phyloP scores from a whole-genome alignment of 1,140 invertebrate genomes.

The Glossosoma conforme region DNA sequence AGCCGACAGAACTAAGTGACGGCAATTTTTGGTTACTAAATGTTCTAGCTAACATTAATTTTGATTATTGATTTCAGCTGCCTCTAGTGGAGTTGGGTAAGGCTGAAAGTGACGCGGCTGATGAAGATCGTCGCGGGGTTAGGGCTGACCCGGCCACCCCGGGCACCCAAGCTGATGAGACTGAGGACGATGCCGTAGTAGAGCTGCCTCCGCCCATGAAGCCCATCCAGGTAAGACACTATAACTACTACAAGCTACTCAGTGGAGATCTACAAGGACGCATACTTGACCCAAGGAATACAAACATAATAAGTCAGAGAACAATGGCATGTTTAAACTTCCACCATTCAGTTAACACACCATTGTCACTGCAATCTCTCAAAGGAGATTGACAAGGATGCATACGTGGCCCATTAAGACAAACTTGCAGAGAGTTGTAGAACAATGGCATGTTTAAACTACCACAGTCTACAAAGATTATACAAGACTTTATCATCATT shows the following conservation, averaged over 20 bases:
- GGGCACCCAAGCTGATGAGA: constrained; percentile 50
- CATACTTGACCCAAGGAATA: neutral
- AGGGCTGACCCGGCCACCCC: constrained; percentile 28
- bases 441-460: no score
- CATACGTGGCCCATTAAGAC: no score
- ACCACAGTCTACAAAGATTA: no score
- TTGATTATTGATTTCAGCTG: constrained; percentile 33
- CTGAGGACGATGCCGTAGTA: constrained; percentile 73
- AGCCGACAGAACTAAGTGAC: no score
- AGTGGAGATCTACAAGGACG: no score
- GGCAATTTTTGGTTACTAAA: no score
- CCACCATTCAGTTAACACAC: no score
- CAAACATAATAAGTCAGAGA: neutral
- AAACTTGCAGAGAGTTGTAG: no score
- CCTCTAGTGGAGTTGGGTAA: constrained; percentile 39
- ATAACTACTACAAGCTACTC: neutral
- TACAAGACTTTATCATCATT: no score
- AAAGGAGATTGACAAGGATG: neutral
- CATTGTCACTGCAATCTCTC: neutral
- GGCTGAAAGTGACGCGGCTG: constrained; percentile 37
- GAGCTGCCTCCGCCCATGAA: constrained; percentile 95
- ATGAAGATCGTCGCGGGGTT: constrained; percentile 41
- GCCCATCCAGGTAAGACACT: constrained; percentile 69
- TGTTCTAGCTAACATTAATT: no score
- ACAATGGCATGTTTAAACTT: no score